phyloP scores from a whole-genome alignment of 2,888 invertebrate species.

The Dichetophora obliterata region DNA sequence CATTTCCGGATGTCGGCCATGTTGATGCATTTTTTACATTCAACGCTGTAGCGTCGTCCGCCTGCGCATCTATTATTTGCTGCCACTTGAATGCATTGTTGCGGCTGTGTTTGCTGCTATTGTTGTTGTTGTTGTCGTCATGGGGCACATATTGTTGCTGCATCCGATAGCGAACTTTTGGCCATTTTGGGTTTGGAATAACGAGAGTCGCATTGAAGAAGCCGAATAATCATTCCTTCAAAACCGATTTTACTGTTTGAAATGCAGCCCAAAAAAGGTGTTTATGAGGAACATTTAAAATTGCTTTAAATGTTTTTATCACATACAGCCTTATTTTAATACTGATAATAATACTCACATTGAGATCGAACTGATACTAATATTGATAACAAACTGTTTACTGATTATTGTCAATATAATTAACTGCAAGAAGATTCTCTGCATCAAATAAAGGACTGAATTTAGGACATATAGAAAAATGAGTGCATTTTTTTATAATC shows the following conservation, averaged over 20 bases:
- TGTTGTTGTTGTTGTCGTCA: slow-evolving; percentile 7
- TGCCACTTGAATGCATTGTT: slow-evolving; percentile 9
- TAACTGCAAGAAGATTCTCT: too few species aligned
- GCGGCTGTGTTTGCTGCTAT: slow-evolving; percentile 12
- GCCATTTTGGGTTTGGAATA: neutral
- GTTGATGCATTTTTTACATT: slow-evolving; percentile 14
- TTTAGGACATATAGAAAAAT: too few species aligned
- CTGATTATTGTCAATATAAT: too few species aligned
- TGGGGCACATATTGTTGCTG: neutral
- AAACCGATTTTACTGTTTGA: neutral
- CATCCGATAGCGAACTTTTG: neutral
- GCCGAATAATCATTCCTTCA: neutral
- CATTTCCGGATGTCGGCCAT: neutral
- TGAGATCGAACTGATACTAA: too few species aligned
- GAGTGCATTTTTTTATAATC: too few species aligned
- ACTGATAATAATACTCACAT: too few species aligned
- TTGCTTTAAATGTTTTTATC: too few species aligned
- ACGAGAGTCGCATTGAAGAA: neutral
- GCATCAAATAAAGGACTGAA: too few species aligned
- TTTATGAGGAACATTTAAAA: too few species aligned
- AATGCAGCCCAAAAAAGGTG: neutral
- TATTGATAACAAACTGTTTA: too few species aligned
- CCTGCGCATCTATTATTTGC: slow-evolving; percentile 6
- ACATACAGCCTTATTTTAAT: too few species aligned
- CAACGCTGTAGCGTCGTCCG: neutral